phyloP scores from a whole-genome alignment of 2,113 vertebrate species.

The Casuarius casuarius region DNA sequence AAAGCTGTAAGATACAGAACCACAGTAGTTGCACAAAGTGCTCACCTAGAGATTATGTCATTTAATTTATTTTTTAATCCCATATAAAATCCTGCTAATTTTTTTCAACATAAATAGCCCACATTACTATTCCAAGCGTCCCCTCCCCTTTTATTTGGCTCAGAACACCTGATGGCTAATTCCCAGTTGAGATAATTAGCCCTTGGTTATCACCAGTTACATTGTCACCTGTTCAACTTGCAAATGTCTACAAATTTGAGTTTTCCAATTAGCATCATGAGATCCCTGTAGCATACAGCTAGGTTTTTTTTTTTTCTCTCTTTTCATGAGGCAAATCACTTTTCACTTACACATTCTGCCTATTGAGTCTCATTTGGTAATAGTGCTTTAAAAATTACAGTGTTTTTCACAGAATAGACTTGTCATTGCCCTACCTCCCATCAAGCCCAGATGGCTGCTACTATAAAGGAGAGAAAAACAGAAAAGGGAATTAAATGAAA shows the following conservation, averaged over 20 bases:
- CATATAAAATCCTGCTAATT: not conserved
- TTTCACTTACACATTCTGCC: conserved; percentile 51
- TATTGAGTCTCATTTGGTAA: conserved; percentile 56
- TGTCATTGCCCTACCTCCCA: conserved; percentile 49
- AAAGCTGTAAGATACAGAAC: not conserved
- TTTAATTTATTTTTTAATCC: not conserved
- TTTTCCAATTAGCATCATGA: conserved; percentile 50
- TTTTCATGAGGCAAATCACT: conserved; percentile 22
- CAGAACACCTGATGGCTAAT: conserved; percentile 44
- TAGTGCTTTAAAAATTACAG: conserved; percentile 58
- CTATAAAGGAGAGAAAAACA: conserved; percentile 37
- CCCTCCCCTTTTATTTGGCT: conserved; percentile 34
- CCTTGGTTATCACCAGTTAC: conserved; percentile 53
- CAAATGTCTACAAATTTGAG: conserved; percentile 48
- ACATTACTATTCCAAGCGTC: not conserved
- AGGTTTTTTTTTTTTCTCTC: not conserved
- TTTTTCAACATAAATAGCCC: conserved; percentile 28
- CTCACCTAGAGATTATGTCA: not conserved
- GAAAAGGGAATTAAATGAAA: conserved; percentile 58
- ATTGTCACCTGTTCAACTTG: conserved; percentile 58
- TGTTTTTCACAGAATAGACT: conserved; percentile 56
- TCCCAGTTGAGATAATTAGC: conserved; percentile 49
- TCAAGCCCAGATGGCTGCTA: conserved; percentile 60
- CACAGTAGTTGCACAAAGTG: not conserved
- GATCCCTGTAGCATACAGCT: not conserved